phyloP scores from a whole-genome alignment of 64 coral and sea anemone species.

The Pocillopora damicornis region DNA sequence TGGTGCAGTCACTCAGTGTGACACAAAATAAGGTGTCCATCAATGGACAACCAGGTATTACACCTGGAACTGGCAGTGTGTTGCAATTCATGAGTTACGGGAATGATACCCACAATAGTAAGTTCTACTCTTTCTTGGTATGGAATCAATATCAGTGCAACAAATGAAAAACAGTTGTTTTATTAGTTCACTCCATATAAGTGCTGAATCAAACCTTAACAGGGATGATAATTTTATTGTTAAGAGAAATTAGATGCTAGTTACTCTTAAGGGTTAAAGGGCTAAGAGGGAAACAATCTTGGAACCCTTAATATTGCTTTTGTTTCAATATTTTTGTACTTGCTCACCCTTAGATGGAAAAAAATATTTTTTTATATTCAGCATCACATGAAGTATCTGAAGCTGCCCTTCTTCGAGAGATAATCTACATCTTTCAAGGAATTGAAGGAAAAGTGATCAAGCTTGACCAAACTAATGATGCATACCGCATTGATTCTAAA shows the following conservation, averaged over 20 bases:
- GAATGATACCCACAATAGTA: conserved; percentile 80
- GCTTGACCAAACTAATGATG: conserved; percentile 80
- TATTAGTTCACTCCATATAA: too few relatives aligned
- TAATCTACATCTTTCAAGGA: conserved; percentile 97
- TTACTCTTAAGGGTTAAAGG: too few relatives aligned
- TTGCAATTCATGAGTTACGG: conserved; percentile 71
- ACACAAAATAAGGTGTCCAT: conserved; percentile 16
- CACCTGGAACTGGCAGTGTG: conserved; percentile 21
- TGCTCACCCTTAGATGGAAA: neutral
- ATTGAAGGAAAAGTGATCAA: conserved; percentile 98
- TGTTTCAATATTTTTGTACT: neutral
- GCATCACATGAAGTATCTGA: conserved; percentile 93
- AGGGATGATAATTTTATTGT: too few relatives aligned
- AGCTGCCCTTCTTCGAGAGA: conserved; percentile 75
- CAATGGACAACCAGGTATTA: neutral
- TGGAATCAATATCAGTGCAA: too few relatives aligned
- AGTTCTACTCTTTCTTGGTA: neutral
- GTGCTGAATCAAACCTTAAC: too few relatives aligned
- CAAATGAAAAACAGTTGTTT: too few relatives aligned
- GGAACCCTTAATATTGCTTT: too few relatives aligned
- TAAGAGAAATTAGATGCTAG: too few relatives aligned
- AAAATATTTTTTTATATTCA: conserved; percentile 20
- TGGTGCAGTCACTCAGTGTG: conserved; percentile 72
- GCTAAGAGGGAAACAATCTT: too few relatives aligned
- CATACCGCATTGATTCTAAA: conserved; percentile 81